A percentile compares a stretch with the other conserved stretches of the same genome.
phyloP scores from a whole-genome alignment of 2,113 vertebrate genomes.

The Coptodon rendalli region DNA sequence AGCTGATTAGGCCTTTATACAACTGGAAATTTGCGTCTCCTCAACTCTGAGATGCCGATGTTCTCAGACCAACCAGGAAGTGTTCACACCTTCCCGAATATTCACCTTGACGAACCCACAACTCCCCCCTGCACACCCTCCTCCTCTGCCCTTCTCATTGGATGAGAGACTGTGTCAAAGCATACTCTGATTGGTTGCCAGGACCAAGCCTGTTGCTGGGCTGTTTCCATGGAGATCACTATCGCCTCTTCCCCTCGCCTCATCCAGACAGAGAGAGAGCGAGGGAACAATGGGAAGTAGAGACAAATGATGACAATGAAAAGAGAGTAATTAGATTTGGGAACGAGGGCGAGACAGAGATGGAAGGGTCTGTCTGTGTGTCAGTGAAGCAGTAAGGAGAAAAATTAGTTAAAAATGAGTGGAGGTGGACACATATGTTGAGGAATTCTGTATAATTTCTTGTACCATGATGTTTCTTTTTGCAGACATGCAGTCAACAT shows the following conservation, averaged over 20 bases:
- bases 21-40: background rate
- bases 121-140: background rate
- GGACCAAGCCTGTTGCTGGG: conserved; percentile 67
- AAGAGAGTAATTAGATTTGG: background rate
- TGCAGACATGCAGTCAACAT: background rate
- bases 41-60: background rate
- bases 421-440: background rate
- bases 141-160: conserved; percentile 31
- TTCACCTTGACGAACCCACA: conserved; percentile 55
- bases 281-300: background rate
- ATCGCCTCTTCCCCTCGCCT: background rate
- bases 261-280: background rate
- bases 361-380: background rate
- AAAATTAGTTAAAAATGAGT: background rate
- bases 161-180: conserved; percentile 4
- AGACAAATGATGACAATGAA: conserved; percentile 2
- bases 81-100: conserved; percentile 20
- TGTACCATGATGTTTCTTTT: background rate
- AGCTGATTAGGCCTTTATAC: background rate
- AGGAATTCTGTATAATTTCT: background rate
- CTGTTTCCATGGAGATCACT: conserved; percentile 71
- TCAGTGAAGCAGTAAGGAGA: background rate
- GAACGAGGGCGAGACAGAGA: background rate
- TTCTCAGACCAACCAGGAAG: conserved; percentile 27
- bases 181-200: conserved; percentile 45